Percentiles rank a stretch among this genome's conserved stretches.
phyloP scores from a whole-genome alignment of 2,113 vertebrate genomes.

The Prietella phreatophila region DNA sequence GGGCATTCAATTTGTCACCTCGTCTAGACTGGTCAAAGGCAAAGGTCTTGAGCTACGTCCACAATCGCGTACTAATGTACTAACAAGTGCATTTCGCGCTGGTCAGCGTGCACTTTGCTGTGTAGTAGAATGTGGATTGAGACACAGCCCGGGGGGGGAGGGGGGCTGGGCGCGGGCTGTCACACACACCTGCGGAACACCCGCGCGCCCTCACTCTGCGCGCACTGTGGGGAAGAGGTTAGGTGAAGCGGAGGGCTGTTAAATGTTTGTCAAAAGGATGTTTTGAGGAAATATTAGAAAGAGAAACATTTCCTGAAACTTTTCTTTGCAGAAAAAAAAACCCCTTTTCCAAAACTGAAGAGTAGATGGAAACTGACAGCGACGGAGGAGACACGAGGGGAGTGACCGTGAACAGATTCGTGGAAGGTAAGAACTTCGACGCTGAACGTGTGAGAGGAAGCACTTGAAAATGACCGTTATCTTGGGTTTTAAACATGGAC shows the following conservation, averaged over 20 bases:
- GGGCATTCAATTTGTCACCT: neutral
- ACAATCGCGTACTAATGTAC: neutral
- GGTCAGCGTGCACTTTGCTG: neutral
- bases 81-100: neutral
- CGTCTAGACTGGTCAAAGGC: neutral
- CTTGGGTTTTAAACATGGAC: neutral
- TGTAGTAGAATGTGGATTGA: constrained; percentile 35
- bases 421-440: constrained; percentile 58
- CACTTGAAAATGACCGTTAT: neutral
- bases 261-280: neutral
- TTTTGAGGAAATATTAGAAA: neutral
- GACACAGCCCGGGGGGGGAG: constrained; percentile 33
- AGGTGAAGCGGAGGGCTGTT: neutral
- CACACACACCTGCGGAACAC: constrained; percentile 61
- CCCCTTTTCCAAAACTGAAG: neutral
- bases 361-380: constrained; percentile 54
- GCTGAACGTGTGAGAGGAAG: neutral
- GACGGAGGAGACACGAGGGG: constrained; percentile 57
- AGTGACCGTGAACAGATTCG: constrained; percentile 56
- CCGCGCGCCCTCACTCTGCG: constrained; percentile 24
- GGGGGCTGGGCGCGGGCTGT: constrained; percentile 42
- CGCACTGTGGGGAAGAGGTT: constrained; percentile 1
- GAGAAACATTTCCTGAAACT: neutral
- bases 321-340: neutral
- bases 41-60: too few species aligned